Evolutionary conservation across 1,140 invertebrate species (phyloP), one percentile per base, ranked within the genome.

Genomic region (Microplitis demolitor): DNA sequence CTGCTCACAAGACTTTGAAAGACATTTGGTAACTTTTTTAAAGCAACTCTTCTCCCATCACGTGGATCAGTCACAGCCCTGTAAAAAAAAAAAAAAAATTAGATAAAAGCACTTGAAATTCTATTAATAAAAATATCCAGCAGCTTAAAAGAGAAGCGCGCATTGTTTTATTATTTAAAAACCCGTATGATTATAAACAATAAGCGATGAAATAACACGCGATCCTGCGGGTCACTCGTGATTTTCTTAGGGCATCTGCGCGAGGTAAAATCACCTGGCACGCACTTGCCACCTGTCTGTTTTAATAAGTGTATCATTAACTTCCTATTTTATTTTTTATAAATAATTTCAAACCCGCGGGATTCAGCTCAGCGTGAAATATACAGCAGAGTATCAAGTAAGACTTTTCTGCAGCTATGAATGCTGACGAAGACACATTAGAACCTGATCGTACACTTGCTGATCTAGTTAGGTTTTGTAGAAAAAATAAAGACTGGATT

Each of bases 61-160:
- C 98, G 91, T n/a, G 98, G 98, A 92, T 99, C 98, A 81, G 97
- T 99, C 78, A 99, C 98, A 75, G 98, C 96, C 97, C 97, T 99
- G 91, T 87, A 78, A 88, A 85, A 79, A 74, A 39, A 71, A 56
- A 56, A 9, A 37, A 45, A 37, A 34, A 16, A 68, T 34, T 70
- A 9, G 4, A 67, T 39, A 8, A 14, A 1, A 35, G 31, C 45
- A 45, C 45, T 14, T 50, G 2, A 54, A 54, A 69, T 6, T 3
- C 9, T 61, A 35, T 8, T 31, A 16, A 61, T 14, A 6, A 61
- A 11, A 39, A 39, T 45, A 45, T 45, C 39, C 6, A 9, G 6
- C 3, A 6, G 16, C 4, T 34, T 14, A 13, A 31, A 9, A 33
- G 31, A 61, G 3, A 1, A 37, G 4, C 9, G 3, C 39, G 39